Conservation (phyloP, 2,113 vertebrate genomes). For the Athene cunicularia region DNA sequence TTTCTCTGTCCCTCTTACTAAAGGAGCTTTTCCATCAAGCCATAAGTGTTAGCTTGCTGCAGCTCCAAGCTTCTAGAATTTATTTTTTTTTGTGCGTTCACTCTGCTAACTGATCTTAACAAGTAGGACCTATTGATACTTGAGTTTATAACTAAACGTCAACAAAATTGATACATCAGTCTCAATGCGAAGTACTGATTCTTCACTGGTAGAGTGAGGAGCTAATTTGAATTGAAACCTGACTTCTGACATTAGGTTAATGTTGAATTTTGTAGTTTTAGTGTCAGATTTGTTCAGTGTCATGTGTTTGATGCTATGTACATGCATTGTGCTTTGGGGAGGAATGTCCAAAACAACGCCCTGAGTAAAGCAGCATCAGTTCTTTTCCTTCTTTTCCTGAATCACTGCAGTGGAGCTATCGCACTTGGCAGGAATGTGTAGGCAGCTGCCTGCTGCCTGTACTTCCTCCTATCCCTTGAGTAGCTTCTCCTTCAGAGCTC, state of each 20-base stretch:
- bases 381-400: neutral
- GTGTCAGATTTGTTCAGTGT: neutral
- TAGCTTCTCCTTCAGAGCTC: neutral
- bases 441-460: neutral
- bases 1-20: neutral
- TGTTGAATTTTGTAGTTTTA: neutral
- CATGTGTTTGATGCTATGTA: neutral
- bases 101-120: neutral
- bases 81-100: neutral
- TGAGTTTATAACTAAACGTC: neutral
- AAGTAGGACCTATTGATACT: neutral
- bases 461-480: fast-evolving
- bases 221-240: neutral
- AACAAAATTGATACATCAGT: neutral
- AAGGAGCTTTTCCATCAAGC: neutral
- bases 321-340: neutral
- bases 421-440: neutral
- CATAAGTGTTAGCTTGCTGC: fast-evolving
- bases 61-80: neutral
- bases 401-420: neutral
- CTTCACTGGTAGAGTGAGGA: neutral
- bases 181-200: neutral
- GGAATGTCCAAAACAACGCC: neutral
- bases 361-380: neutral
- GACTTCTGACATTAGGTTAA: neutral